These are phyloP conservation scores for Sycobia sp. DNA, from an alignment of 1,140 invertebrate species.

Conservation along the genomic window DNA sequence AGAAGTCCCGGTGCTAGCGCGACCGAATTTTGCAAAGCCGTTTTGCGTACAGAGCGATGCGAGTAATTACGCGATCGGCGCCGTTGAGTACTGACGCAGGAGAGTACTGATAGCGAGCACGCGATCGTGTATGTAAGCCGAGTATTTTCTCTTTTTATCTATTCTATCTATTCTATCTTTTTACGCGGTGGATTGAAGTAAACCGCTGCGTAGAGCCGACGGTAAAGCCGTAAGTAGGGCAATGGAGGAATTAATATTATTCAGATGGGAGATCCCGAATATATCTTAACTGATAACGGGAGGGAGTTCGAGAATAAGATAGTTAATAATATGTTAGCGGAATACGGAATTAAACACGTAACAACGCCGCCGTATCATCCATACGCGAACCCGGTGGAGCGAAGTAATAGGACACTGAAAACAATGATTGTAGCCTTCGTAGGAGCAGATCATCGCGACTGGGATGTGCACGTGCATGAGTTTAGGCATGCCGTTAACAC, in stretches of 20 bases:
- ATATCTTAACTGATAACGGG: conserved; percentile 24
- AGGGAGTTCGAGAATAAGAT: conserved; percentile 20
- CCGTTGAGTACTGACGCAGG: no score
- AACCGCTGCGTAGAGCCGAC: not conserved
- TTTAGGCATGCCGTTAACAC: conserved; percentile 13
- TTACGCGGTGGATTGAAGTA: conserved; percentile 30
- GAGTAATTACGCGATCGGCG: no score
- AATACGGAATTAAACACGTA: not conserved
- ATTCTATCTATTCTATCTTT: conserved; percentile 26
- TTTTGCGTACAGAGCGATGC: no score
- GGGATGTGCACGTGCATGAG: conserved; percentile 12
- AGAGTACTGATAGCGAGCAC: no score
- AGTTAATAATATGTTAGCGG: not conserved
- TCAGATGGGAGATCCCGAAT: conserved; percentile 24
- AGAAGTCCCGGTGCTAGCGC: no score
- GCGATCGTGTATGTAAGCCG: no score
- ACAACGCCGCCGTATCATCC: conserved; percentile 12
- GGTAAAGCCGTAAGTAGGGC: conserved; percentile 1
- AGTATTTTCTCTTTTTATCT: no score
- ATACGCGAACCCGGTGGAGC: conserved; percentile 12
- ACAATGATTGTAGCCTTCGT: conserved; percentile 6
- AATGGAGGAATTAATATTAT: conserved; percentile 13
- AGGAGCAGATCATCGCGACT: not conserved
- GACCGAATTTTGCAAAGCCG: no score
- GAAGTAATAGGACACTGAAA: conserved; percentile 12